Base-by-base conservation (phyloP, 1,140 invertebrate genomes). In the Ceratina calcarata region DNA sequence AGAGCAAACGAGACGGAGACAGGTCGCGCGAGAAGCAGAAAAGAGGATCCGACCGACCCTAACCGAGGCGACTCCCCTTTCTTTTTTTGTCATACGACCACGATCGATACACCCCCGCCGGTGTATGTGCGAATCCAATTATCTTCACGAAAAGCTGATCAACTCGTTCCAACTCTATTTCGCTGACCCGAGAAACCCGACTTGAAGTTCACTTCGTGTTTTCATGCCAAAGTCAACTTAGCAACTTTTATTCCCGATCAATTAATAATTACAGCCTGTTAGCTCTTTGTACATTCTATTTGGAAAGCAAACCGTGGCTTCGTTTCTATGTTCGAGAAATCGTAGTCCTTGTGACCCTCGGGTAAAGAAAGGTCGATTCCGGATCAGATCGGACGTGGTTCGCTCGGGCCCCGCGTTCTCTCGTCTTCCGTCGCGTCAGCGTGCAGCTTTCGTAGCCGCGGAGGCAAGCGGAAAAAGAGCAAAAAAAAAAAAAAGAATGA, bases 371-470 rank as follows among this genome's bases (percentile, higher is more conserved):
- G 49, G 45, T 24, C 3, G 13, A 3, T 58, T 15, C 55, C 37
- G 64, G 66, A 62, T 27, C 75, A 61, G 75, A 51, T 69, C 53
- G 67, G 51, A 51, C 66, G 45, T 64, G 27, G 18, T 15, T 37
- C 60, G 60, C 70, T 81, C 77, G 64, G 53, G 22, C 60, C 32
- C 6, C 22, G 45, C 32, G 18, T 12, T n/a, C n/a, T n/a, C n/a
- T 24, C 75, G 37, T 68, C 15, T 24, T 45, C n/a, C 72, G 72
- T 61, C 49, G 15, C 75, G 75, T 71, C 24, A 58, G 51, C 58
- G 68, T 55, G 76, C 60, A 71, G 32, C 61, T 45, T 78, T 32
- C 32, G 61, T 64, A 13, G 77, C 55, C 15, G 22, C 62, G 16
- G 37, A 22, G 18, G 15, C 24, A 4, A 60, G 18, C 20, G 7